Evolutionary conservation across 1,140 invertebrate genomes (phyloP), one percentile per base, ranked within the genome.

Genomic region (Planococcus citri): DNA sequence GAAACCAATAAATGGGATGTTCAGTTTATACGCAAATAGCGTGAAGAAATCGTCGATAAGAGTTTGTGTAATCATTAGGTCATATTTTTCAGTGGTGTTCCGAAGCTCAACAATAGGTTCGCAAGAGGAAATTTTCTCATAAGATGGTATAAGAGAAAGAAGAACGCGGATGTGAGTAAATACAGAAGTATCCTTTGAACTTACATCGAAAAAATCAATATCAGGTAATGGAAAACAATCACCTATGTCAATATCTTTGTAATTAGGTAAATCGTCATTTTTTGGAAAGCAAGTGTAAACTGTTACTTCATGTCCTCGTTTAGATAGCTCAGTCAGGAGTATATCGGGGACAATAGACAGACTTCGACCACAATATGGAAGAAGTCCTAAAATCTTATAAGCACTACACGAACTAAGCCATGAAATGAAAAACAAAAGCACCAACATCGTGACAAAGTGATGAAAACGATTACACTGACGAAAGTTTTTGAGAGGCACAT

Each of bases 1-100:
- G 4, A 83, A 71, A 0, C 79, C 78, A 1, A 89, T 82, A 1
- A 84, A 79, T 0, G 87, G 87, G 8, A 69, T 69, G 21, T 70
- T 37, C 27, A 73, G 68, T 27, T 33, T 69, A 72, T 79, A 72
- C 0, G 76, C 76, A 29, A 79, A 74, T 0, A 72, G 71, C 17
- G 70, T 17, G n/a, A 71, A 71, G 10, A 69, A 51, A 37, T 73
- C 72, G 1, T 27, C 58, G 22, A 67, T 61, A 21, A 70, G 72
- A 2, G 69, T 12, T 68, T 73, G 71, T 1, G 70, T 70, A n/a
- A 73, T 68, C 24, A 73, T 21, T 1, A 72, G 1, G 33, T 73
- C 72, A 60, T 64, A 73, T 20, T 72, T 67, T 38, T 29, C 61
- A 22, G n/a, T n/a, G 14, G 33, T 14, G 57, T 22, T 8, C n/a